Evolutionary conservation across 2,888 invertebrate species (phyloP).

Genomic region (Andrena flavipes): DNA sequence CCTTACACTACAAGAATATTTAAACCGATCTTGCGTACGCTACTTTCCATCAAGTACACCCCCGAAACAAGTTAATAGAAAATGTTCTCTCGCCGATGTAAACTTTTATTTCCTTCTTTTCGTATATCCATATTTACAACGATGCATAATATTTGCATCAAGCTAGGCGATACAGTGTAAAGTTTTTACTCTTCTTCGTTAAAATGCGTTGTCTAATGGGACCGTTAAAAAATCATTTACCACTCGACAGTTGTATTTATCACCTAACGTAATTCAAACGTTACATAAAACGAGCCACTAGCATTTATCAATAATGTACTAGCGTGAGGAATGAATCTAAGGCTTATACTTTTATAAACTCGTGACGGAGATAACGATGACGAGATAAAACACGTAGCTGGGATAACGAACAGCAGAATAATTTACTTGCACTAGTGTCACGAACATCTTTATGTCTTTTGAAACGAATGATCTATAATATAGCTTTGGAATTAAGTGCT

Average conservation of each 20-base stretch:
- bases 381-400: constrained; percentile 3
- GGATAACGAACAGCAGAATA: not conserved
- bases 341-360: not conserved
- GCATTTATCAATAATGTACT: constrained; percentile 9
- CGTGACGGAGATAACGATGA: not conserved
- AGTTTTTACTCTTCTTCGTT: not conserved
- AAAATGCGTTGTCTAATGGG: constrained; percentile 1
- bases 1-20: constrained; percentile 29
- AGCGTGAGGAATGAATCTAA: constrained; percentile 9
- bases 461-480: constrained; percentile 13
- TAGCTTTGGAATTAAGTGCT: too few species aligned
- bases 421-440: constrained; percentile 14
- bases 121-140: constrained; percentile 41
- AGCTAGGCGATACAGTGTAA: constrained; percentile 31
- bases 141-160: constrained; percentile 16
- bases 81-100: not conserved
- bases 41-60: not conserved
- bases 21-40: constrained; percentile 13
- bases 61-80: constrained; percentile 20
- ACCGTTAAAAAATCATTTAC: constrained; percentile 16
- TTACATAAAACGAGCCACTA: constrained; percentile 3
- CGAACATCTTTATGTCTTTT: constrained; percentile 8
- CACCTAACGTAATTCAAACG: constrained; percentile 26
- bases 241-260: constrained; percentile 13
- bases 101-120: not conserved